These are phyloP conservation scores for Dinothrombium tinctorium DNA, from an alignment of 1,140 invertebrate genomes.

Conservation along the genomic window DNA sequence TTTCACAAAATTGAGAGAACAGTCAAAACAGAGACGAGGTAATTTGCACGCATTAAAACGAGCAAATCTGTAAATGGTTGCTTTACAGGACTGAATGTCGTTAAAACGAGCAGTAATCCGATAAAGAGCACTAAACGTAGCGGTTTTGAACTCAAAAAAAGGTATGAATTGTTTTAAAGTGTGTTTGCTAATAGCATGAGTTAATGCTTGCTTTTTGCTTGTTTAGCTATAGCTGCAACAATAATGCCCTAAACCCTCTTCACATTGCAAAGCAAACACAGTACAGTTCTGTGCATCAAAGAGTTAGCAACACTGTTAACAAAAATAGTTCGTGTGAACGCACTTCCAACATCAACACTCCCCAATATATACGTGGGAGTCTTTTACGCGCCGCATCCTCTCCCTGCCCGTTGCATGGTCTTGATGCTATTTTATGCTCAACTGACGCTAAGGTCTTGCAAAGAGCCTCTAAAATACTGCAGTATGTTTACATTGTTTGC, in stretches of 20 bases:
- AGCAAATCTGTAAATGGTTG: neutral
- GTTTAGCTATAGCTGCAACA: no score
- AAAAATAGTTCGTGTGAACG: no score
- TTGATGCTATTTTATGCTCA: no score
- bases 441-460: conserved; percentile 14
- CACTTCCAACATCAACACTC: no score
- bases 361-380: no score
- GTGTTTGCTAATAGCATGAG: neutral
- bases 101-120: neutral
- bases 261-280: no score
- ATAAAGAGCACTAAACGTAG: neutral
- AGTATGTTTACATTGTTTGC: no score
- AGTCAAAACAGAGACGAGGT: conserved; percentile 10
- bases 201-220: neutral
- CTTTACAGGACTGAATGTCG: neutral
- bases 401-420: no score
- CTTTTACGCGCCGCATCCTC: no score
- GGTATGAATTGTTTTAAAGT: neutral
- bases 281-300: no score
- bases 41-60: neutral
- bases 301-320: no score
- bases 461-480: conserved; percentile 15
- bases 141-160: neutral
- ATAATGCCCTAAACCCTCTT: no score
- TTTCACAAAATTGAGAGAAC: conserved; percentile 37